These are phyloP conservation scores for Asobara japonica DNA, from an alignment of 1,140 invertebrate genomes.

Conservation along the genomic window DNA sequence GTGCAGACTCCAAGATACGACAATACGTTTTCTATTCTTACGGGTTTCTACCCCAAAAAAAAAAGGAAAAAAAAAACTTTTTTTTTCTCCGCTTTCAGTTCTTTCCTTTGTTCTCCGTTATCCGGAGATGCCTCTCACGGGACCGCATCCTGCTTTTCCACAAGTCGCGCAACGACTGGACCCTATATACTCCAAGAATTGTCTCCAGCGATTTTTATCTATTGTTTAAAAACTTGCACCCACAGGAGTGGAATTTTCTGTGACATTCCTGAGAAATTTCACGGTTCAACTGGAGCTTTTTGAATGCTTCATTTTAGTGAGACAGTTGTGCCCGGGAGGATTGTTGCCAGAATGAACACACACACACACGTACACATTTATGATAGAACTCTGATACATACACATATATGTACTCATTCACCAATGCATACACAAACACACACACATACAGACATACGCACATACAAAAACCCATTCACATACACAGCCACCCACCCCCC, in stretches of 20 bases:
- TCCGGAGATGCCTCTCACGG: neutral
- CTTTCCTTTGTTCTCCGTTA: slow-evolving; percentile 10
- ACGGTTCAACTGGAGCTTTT: neutral
- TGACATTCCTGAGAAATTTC: neutral
- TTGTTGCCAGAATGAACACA: too few relatives aligned
- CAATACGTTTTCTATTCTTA: slow-evolving; percentile 20
- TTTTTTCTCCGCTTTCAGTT: neutral
- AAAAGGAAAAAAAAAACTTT: neutral
- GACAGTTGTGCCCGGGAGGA: neutral
- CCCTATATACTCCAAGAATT: neutral
- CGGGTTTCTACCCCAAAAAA: neutral
- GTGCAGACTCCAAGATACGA: slow-evolving; percentile 10
- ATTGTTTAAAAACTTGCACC: neutral
- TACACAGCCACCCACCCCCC: too few relatives aligned
- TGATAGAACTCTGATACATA: too few relatives aligned
- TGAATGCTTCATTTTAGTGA: too few relatives aligned
- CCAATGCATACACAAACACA: too few relatives aligned
- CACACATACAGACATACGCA: too few relatives aligned
- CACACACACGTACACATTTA: too few relatives aligned
- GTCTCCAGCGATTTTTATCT: slow-evolving; percentile 1
- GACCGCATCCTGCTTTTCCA: slow-evolving; percentile 1
- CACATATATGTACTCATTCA: too few relatives aligned
- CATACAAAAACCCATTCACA: too few relatives aligned
- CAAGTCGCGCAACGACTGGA: neutral
- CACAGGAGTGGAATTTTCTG: neutral